Evolutionary conservation across 1,140 invertebrate species (phyloP), one percentile per base, ranked within the genome.

Genomic region (Drosophila lacteicornis): DNA sequence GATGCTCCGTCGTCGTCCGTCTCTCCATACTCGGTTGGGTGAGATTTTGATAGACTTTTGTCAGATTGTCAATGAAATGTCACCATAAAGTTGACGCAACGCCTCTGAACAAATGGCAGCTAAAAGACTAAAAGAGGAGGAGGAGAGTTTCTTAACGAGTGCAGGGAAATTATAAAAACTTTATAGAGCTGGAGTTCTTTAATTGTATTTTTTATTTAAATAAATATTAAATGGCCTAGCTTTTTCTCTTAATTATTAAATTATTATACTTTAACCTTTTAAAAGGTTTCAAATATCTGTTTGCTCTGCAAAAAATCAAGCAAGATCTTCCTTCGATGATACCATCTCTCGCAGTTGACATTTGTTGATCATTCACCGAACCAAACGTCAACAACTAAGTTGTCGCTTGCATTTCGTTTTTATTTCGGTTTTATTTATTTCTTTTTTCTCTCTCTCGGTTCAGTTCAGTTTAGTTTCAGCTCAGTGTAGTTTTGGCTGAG

Each of bases 31-130:
- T 60, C 53, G 56, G 47, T 22, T 56, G 62, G 69, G 75, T 74
- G 82, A 79, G 83, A 87, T 82, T 87, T 87, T 87, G 83, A 87
- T 83, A 67, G 82, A 87, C 76, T 78, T 80, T 75, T 83, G 80
- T 82, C 73, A 68, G 75, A 80, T 82, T 87, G 83, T 51, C 83
- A 76, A 76, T 75, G 60, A 79, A 81, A 75, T 49, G 73, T 75
- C 55, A 55, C 78, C 78, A 79, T 80, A 63, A 67, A 83, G 56
- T 9, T 68, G 27, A 42, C 11, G 60, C 36, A 65, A 65, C 67
- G 63, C 49, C 65, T 40, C 19, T 17, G 12, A 46, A 22, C 45
- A 36, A 58, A 50, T 38, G 19, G 15, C 15, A 47, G 15, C 8
- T 36, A 12, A 15, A 1, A 19, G 19, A 2, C 8, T 36, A 12